phyloP scores from a whole-genome alignment of 2,888 invertebrate species.

The Dione vanillae region DNA sequence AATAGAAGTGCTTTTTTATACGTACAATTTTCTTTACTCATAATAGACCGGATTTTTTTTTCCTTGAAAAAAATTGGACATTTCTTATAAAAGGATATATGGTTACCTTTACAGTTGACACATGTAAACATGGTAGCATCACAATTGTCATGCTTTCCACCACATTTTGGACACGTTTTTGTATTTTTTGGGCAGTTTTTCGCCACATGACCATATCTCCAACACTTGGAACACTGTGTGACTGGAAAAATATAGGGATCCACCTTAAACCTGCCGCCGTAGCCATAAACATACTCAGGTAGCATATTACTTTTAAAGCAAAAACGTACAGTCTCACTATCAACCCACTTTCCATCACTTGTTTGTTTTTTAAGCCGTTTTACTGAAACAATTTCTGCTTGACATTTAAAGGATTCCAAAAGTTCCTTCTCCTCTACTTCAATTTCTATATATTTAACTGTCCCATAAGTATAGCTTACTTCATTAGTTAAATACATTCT shows the following conservation, averaged over 20 bases:
- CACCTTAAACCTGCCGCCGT: neutral
- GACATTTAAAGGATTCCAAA: neutral
- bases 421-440: neutral
- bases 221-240: no score
- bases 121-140: no score
- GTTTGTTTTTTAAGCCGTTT: neutral
- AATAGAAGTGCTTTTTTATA: neutral
- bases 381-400: neutral
- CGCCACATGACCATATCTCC: neutral
- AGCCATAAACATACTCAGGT: neutral
- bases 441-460: neutral
- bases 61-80: no score
- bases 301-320: neutral
- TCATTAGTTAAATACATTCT: neutral
- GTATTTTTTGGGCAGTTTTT: no score
- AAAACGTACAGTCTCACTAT: neutral
- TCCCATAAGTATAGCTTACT: neutral
- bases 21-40: no score
- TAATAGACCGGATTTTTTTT: no score
- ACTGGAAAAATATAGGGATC: neutral
- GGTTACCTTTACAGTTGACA: no score
- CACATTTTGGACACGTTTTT: no score
- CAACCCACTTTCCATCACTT: neutral
- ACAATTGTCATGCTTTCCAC: no score
- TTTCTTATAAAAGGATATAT: no score